Conservation (phyloP, 2,113 vertebrate genomes). For the Mormoops blainvillei region DNA sequence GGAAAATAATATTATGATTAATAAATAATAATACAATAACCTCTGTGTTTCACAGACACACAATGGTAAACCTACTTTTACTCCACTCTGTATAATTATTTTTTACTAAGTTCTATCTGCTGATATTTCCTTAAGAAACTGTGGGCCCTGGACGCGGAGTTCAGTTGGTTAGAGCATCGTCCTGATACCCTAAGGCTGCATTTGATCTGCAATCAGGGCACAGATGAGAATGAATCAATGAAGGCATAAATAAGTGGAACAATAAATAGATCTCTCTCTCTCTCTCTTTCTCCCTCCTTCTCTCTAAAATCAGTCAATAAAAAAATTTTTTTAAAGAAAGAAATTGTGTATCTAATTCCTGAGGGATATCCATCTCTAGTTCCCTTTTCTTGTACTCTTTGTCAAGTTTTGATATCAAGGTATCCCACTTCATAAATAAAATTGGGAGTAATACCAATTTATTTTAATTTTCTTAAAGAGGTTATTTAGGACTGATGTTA, state of each 20-base stretch:
- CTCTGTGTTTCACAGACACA: background rate
- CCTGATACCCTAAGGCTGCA: no score
- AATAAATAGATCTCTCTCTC: no score
- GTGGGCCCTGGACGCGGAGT: no score
- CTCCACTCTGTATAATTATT: background rate
- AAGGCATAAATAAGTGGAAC: no score
- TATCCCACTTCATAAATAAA: background rate
- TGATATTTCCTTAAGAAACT: background rate
- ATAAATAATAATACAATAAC: background rate
- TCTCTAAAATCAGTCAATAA: no score
- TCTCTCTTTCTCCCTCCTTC: no score
- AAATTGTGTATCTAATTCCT: background rate
- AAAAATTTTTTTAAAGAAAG: background rate
- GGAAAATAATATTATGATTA: background rate
- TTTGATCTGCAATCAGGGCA: no score
- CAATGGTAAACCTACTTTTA: background rate
- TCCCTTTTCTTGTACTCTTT: background rate
- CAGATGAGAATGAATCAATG: no score
- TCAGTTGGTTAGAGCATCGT: no score
- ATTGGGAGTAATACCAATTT: background rate
- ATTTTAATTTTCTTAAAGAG: background rate
- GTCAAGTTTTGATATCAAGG: background rate
- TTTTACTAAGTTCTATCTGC: background rate
- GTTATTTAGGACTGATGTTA: background rate
- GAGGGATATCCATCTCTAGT: background rate